Conservation (phyloP, 64 coral and sea anemone genomes). For the Stichodactyla mertensii region DNA sequence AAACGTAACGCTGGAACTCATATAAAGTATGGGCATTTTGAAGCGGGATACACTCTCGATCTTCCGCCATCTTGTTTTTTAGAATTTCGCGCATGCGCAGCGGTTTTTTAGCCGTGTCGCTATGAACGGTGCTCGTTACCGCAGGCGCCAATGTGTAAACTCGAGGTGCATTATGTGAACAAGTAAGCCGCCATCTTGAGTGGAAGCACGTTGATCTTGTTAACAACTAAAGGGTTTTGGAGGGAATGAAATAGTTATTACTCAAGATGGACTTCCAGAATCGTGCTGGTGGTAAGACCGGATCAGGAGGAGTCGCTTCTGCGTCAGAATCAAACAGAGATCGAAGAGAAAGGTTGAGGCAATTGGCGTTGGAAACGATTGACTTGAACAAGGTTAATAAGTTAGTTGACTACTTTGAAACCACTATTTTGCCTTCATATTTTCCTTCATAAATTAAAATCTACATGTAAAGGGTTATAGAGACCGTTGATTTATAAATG, state of each 20-base stretch:
- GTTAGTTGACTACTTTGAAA: constrained; percentile 5
- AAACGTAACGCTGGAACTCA: no score
- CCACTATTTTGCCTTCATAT: neutral
- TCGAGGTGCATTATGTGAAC: constrained; percentile 11
- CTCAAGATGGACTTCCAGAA: constrained; percentile 92
- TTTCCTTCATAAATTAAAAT: neutral
- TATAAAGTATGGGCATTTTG: no score
- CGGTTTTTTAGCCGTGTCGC: no score
- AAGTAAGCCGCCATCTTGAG: constrained; percentile 6
- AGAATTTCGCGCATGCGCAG: no score
- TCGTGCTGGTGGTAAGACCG: constrained; percentile 88
- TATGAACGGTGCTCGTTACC: neutral
- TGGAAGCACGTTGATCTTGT: neutral
- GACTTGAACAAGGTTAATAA: constrained; percentile 90
- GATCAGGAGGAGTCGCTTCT: constrained; percentile 89
- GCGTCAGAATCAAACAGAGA: constrained; percentile 95
- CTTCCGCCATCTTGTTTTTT: no score
- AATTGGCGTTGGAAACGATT: constrained; percentile 87
- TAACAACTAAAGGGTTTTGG: neutral
- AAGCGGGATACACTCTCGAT: no score
- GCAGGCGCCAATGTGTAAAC: neutral
- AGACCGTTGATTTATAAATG: no score
- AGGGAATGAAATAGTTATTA: neutral
- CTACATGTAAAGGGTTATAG: no score
- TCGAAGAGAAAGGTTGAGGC: constrained; percentile 82